Conservation (phyloP, 1,140 invertebrate species). For the Drosophila nikananu region DNA sequence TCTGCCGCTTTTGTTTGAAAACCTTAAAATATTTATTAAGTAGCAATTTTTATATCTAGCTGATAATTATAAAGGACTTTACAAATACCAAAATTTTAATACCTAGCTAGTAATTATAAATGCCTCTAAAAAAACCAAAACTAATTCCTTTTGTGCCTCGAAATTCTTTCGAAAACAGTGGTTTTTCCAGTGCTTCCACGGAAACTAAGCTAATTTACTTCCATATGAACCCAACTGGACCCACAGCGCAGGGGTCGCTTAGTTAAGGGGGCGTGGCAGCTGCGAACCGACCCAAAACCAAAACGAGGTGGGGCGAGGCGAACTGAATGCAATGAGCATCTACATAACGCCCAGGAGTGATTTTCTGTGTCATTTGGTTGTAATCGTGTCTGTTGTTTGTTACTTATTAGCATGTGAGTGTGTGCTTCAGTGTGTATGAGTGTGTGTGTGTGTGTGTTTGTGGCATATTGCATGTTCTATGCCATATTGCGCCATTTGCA, state of each 20-base stretch:
- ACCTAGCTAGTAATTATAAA: neutral
- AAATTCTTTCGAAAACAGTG: neutral
- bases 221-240: conserved; percentile 64
- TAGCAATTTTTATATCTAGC: neutral
- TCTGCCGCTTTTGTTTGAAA: neutral
- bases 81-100: neutral
- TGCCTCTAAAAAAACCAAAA: too few relatives aligned
- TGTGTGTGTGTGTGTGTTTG: conserved; percentile 26
- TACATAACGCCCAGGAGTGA: conserved; percentile 74
- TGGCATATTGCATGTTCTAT: conserved; percentile 58
- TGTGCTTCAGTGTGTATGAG: conserved; percentile 10
- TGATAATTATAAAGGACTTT: neutral
- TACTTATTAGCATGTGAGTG: conserved; percentile 75
- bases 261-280: conserved; percentile 26
- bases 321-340: conserved; percentile 56
- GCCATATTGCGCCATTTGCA: conserved; percentile 62
- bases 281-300: conserved; percentile 8
- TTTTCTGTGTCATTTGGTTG: conserved; percentile 83
- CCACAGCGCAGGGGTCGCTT: neutral
- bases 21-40: neutral
- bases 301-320: conserved; percentile 25
- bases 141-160: accelerated
- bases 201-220: conserved; percentile 78
- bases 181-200: conserved; percentile 23
- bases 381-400: conserved; percentile 83